These are phyloP conservation scores for Micronycteris hirsuta DNA, from an alignment of 2,113 vertebrate species.

Conservation along the genomic window DNA sequence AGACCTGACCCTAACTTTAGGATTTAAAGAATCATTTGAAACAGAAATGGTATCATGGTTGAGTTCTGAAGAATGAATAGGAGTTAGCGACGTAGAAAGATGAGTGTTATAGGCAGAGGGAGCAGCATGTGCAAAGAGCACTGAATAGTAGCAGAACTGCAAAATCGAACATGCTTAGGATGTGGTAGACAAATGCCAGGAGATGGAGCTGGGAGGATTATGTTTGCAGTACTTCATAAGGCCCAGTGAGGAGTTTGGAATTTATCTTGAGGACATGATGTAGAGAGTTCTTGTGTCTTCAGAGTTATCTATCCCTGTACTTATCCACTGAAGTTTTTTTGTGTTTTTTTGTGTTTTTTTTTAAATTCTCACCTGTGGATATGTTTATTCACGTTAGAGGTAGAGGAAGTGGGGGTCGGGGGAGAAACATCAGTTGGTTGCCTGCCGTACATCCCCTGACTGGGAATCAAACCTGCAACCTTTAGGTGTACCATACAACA, in stretches of 20 bases:
- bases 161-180: background rate
- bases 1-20: background rate
- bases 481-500: background rate
- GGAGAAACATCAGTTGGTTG: too few species aligned
- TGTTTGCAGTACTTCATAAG: background rate
- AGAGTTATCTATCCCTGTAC: background rate
- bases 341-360: background rate
- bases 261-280: background rate
- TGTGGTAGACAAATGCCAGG: background rate
- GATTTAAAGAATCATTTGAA: conserved; percentile 11
- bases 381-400: too few species aligned
- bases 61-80: background rate
- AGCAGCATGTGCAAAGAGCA: background rate
- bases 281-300: background rate
- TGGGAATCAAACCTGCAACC: background rate
- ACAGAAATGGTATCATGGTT: background rate
- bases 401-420: too few species aligned
- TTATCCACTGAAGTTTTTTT: background rate
- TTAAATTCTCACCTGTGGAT: background rate
- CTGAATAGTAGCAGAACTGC: background rate
- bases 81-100: background rate
- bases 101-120: background rate
- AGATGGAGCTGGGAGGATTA: background rate
- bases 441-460: too few species aligned
- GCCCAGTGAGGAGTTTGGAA: background rate